Evolutionary conservation across 2,797 vertebrate genomes (phyloP).

Genomic region (Pipistrellus kuhlii): DNA sequence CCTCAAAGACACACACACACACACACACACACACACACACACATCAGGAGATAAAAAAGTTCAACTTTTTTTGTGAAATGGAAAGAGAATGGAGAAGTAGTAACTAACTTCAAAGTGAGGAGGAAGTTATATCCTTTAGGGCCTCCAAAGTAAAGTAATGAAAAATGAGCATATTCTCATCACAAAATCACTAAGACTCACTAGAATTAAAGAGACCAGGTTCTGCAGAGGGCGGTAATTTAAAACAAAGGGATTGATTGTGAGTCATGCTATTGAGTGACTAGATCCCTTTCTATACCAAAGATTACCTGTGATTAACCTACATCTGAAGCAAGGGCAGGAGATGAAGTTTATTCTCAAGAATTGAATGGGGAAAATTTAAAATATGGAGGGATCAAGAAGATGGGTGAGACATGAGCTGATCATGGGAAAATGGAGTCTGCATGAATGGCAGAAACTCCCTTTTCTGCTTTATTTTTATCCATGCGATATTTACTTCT

Average conservation of each 20-base stretch:
- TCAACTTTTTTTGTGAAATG: neutral
- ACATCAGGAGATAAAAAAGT: neutral
- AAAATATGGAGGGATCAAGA: neutral
- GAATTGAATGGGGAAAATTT: neutral
- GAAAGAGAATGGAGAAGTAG: neutral
- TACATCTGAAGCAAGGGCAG: neutral
- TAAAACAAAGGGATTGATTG: neutral
- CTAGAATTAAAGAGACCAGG: neutral
- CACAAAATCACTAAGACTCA: neutral
- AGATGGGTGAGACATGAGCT: neutral
- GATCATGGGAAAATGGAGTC: neutral
- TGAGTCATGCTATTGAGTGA: neutral
- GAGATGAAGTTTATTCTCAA: slow-evolving; percentile 4
- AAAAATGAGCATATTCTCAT: neutral
- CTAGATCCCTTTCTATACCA: neutral
- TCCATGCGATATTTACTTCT: neutral
- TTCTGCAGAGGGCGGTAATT: neutral
- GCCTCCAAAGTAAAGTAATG: neutral
- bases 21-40: neutral
- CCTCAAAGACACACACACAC: neutral
- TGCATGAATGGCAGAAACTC: neutral
- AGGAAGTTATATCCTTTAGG: neutral
- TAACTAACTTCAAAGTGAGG: neutral
- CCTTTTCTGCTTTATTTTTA: neutral
- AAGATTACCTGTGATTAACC: neutral